A percentile compares a stretch with the other conserved stretches of the same genome.
phyloP scores from a whole-genome alignment of 2,113 vertebrate genomes.

The Muntiacus reevesi region DNA sequence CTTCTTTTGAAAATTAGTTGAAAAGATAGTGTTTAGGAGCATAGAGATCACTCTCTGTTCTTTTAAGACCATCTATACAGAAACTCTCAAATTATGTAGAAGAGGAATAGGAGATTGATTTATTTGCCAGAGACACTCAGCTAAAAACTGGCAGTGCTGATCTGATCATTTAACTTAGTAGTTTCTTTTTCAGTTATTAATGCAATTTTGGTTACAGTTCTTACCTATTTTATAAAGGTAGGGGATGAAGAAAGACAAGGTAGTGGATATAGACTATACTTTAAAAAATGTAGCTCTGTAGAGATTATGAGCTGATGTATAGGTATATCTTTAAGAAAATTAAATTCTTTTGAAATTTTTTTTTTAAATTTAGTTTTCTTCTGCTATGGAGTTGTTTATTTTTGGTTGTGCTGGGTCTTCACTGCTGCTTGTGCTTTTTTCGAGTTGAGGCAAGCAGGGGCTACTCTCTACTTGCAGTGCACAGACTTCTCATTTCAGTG shows the following conservation, averaged over 20 bases:
- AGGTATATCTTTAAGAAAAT: background rate
- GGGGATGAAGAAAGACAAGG: background rate
- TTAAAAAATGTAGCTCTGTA: background rate
- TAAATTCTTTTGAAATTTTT: background rate
- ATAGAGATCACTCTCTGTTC: background rate
- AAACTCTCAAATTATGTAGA: background rate
- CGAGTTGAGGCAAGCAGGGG: background rate
- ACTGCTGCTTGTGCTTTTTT: background rate
- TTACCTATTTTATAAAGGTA: background rate
- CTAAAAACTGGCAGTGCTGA: background rate
- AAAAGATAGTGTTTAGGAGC: background rate
- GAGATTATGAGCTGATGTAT: background rate
- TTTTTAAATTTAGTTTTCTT: background rate
- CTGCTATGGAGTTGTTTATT: background rate
- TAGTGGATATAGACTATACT: background rate
- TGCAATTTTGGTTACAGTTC: background rate
- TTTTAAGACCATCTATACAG: background rate
- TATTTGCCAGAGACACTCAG: background rate
- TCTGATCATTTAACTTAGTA: background rate
- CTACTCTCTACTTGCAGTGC: background rate
- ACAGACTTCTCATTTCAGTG: background rate
- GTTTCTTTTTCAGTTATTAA: background rate
- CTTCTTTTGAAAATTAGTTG: background rate
- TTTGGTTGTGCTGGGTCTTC: background rate
- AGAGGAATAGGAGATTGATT: background rate